Conservation (phyloP, 2,797 vertebrate species). For the Australoheros facetus region DNA sequence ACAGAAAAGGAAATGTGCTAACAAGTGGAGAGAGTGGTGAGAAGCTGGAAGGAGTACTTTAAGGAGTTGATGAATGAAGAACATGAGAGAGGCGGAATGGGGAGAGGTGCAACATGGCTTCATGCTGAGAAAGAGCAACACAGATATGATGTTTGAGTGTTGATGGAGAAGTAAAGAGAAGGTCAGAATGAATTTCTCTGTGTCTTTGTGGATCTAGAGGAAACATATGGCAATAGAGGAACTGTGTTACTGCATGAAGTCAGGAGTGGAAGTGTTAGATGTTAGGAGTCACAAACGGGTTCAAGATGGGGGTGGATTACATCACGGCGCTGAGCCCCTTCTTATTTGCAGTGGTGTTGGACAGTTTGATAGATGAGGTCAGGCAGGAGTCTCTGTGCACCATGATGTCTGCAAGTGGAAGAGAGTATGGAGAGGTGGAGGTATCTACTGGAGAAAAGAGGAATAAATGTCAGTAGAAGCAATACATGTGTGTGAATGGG, state of each 20-base stretch:
- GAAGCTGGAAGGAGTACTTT: neutral
- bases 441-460: too few species aligned
- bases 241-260: neutral
- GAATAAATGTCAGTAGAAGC: too few species aligned
- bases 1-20: neutral
- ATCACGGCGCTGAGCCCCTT: neutral
- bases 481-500: too few species aligned
- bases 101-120: neutral
- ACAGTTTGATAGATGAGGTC: too few species aligned
- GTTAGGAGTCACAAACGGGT: neutral
- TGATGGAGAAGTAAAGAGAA: neutral
- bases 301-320: neutral
- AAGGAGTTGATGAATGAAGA: neutral
- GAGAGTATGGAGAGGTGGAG: too few species aligned
- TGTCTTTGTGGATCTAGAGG: neutral
- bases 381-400: too few species aligned
- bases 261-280: neutral
- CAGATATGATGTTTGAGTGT: neutral
- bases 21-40: neutral
- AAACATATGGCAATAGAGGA: neutral
- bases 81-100: neutral
- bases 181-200: neutral
- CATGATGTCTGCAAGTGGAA: too few species aligned
- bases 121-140: neutral
- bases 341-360: too few species aligned